Evolutionary conservation across 2,113 vertebrate genomes (phyloP), one percentile per base, ranked within the genome.

Genomic region (Electrona antarctica): DNA sequence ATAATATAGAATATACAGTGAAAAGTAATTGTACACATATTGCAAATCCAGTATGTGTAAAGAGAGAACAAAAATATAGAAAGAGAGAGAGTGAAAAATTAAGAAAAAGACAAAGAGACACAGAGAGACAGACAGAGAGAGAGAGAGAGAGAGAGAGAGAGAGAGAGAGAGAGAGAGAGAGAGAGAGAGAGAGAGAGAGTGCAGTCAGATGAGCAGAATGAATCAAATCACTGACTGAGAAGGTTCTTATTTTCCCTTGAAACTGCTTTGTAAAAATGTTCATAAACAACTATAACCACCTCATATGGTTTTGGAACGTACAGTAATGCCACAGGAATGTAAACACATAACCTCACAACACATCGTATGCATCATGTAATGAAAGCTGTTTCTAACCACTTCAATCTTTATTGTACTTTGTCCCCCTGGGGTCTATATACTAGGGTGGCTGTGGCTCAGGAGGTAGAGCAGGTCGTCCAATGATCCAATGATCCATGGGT

Each of bases 171-270:
- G 15, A 71, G 13, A 64, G 60, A 60, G 58, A 4, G 3, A 51
- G 55, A 58, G 7, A 11, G 57, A 64, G 13, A 12, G n/a, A 28
- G 45, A 49, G 15, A 58, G 64, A 5, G 33, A 14, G 8, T 9
- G 13, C 0, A 57, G 14, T n/a, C 2, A 56, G 54, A 56, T 13
- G 12, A 14, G 54, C 3, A 14, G 0, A 15, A 29, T 28, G 62
- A 56, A 6, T 15, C 7, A 15, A n/a, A n/a, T n/a, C 62, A 61
- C 11, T 64, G 47, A 69, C 72, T 49, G 12, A 52, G 52, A 70
- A 64, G 49, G 4, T 72, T 41, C 77, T 82, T 66, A 81, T 72
- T 69, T 29, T 8, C 61, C 13, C 62, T 68, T 13, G 62, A 47
- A 67, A 47, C 46, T 33, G 55, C 56, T 64, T 71, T 48, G 64